Percentiles rank a stretch among this genome's conserved stretches.
Conservation (phyloP, 1,140 invertebrate species). For the Drosophila bifasciata region DNA sequence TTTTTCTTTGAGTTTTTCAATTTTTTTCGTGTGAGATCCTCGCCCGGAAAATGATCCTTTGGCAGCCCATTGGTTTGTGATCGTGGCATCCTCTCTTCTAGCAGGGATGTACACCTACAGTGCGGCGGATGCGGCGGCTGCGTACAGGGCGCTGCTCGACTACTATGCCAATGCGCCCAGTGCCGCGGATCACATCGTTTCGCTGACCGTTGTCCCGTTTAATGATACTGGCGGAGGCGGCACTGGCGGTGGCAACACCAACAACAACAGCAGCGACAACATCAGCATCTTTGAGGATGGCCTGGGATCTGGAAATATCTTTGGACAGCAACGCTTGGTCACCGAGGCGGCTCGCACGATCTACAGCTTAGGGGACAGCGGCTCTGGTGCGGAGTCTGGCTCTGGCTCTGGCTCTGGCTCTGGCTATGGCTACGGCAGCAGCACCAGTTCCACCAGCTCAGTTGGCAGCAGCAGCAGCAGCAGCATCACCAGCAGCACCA, state of each 20-base stretch:
- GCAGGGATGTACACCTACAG: conserved; percentile 26
- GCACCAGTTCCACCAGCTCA: neutral
- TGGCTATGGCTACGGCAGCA: no score
- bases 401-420: neutral
- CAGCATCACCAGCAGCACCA: conserved; percentile 1
- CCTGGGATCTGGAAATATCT: neutral
- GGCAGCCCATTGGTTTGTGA: no score
- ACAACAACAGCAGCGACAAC: neutral
- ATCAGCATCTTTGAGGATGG: neutral
- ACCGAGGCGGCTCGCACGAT: neutral
- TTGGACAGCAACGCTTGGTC: neutral
- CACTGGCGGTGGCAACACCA: neutral
- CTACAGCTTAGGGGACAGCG: neutral
- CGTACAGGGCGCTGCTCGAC: conserved; percentile 57
- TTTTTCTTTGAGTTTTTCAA: conserved; percentile 4
- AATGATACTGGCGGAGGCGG: conserved; percentile 29
- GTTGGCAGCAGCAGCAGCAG: conserved; percentile 68
- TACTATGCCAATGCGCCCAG: conserved; percentile 61
- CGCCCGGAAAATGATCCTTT: no score
- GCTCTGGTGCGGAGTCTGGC: neutral
- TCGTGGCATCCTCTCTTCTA: no score
- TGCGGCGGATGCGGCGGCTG: conserved; percentile 19
- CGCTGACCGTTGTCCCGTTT: conserved; percentile 36
- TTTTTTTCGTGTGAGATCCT: conserved; percentile 5
- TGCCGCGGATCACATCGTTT: conserved; percentile 63